These are phyloP conservation scores for Orius insidiosus DNA, from an alignment of 1,140 invertebrate species.

Conservation along the genomic window DNA sequence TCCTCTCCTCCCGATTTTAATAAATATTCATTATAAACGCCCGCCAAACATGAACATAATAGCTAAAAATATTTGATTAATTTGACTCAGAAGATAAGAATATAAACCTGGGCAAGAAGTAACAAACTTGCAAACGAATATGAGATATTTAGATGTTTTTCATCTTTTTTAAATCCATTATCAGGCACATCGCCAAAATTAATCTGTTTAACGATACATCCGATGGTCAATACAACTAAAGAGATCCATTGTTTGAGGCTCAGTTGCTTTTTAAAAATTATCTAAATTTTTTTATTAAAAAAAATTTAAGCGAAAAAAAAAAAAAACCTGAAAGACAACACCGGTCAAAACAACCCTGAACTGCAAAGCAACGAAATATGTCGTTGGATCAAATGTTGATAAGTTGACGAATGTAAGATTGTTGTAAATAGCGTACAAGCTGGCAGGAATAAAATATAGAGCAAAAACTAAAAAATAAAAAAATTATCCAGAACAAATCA, in stretches of 20 bases:
- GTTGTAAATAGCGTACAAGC: conserved; percentile 88
- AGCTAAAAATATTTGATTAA: conserved; percentile 38
- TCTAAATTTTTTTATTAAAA: conserved; percentile 29
- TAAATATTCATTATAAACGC: conserved; percentile 92
- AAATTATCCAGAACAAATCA: neutral
- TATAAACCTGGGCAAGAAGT: conserved; percentile 39
- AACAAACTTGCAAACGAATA: conserved; percentile 34
- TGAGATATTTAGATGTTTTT: conserved; percentile 9
- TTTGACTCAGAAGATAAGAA: conserved; percentile 1
- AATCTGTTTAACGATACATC: conserved; percentile 83
- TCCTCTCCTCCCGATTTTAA: conserved; percentile 68
- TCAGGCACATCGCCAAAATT: conserved; percentile 34
- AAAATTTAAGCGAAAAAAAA: conserved; percentile 16
- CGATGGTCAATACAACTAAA: conserved; percentile 63
- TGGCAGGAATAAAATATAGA: conserved; percentile 80
- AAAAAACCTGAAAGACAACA: conserved; percentile 70
- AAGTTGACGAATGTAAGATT: conserved; percentile 87
- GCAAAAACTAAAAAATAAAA: conserved; percentile 40
- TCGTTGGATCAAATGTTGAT: conserved; percentile 80
- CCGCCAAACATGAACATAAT: conserved; percentile 82
- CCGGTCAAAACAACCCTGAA: conserved; percentile 83
- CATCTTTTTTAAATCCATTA: conserved; percentile 7
- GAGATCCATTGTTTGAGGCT: conserved; percentile 79
- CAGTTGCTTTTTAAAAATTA: conserved; percentile 73
- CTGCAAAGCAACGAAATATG: conserved; percentile 85